A percentile compares a stretch with the other conserved stretches of the same genome.
Evolutionary conservation across 2,797 vertebrate genomes (phyloP).

Genomic region (Eptatretus atami): DNA sequence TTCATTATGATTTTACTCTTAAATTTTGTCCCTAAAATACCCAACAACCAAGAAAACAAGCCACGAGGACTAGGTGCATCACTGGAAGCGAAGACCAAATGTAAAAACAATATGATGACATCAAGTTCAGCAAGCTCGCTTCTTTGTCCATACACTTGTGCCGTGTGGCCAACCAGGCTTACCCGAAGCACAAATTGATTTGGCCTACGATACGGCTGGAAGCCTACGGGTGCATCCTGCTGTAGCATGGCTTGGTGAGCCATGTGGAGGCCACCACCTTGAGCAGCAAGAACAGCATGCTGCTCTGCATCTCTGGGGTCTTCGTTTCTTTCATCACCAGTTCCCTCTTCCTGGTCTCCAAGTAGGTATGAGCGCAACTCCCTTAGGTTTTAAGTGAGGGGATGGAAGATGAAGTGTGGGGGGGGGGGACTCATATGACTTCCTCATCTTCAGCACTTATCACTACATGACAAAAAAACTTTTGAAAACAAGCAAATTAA

Average conservation of each 20-base stretch:
- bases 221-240: slow-evolving; percentile 80
- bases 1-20: too few species aligned
- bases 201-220: slow-evolving; percentile 81
- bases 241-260: slow-evolving; percentile 95
- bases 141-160: too few species aligned
- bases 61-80: too few species aligned
- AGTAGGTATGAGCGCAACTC: slow-evolving; percentile 92
- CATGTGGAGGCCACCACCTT: slow-evolving; percentile 72
- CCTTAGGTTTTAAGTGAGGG: slow-evolving; percentile 15
- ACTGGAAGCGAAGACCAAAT: too few species aligned
- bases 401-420: neutral
- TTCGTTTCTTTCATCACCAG: slow-evolving; percentile 51
- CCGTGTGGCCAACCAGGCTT: slow-evolving; percentile 9
- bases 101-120: too few species aligned
- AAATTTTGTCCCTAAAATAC: too few species aligned
- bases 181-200: slow-evolving; percentile 76
- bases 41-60: too few species aligned
- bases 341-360: slow-evolving; percentile 88
- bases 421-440: neutral
- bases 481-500: slow-evolving; percentile 3
- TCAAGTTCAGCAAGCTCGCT: too few species aligned
- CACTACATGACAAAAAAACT: slow-evolving; percentile 6
- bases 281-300: slow-evolving; percentile 45
- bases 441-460: neutral
- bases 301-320: slow-evolving; percentile 45